Conservation (phyloP, 2,797 vertebrate species). For the Molossus alvarezi region DNA sequence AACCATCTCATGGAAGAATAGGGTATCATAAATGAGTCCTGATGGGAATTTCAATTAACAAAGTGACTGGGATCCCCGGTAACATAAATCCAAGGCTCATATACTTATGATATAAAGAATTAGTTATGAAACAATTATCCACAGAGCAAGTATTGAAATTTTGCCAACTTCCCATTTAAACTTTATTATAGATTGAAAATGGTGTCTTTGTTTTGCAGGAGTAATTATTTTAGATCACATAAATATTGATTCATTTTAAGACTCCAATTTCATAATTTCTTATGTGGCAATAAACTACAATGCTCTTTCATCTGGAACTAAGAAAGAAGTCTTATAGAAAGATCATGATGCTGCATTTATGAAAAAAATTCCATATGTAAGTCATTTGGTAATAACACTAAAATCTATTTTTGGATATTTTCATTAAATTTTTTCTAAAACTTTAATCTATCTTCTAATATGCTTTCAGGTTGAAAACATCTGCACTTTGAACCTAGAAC, state of each 20-base stretch:
- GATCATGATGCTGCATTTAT: slow-evolving; percentile 44
- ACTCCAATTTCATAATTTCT: slow-evolving; percentile 45
- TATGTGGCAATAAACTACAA: slow-evolving; percentile 63
- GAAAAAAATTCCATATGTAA: slow-evolving; percentile 1
- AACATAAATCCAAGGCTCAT: slow-evolving; percentile 14
- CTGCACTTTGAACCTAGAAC: neutral
- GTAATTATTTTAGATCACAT: slow-evolving; percentile 64
- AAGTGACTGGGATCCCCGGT: neutral
- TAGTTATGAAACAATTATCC: slow-evolving; percentile 6
- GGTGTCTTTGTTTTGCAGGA: slow-evolving; percentile 60
- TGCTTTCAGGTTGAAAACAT: neutral
- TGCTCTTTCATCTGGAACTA: slow-evolving; percentile 8
- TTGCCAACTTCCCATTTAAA: slow-evolving; percentile 49
- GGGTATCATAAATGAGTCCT: neutral
- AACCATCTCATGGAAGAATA: slow-evolving; percentile 13
- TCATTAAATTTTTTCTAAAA: slow-evolving; percentile 12
- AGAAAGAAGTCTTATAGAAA: slow-evolving; percentile 38
- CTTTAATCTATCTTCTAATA: neutral
- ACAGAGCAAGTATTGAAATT: neutral
- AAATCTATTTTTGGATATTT: neutral
- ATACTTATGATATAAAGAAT: neutral
- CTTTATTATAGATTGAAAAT: slow-evolving; percentile 62
- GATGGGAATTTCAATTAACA: neutral
- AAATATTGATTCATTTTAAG: slow-evolving; percentile 68
- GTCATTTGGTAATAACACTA: neutral